Evolutionary conservation across 2,888 invertebrate species (phyloP).

Genomic region (Parthenolecanium corni): DNA sequence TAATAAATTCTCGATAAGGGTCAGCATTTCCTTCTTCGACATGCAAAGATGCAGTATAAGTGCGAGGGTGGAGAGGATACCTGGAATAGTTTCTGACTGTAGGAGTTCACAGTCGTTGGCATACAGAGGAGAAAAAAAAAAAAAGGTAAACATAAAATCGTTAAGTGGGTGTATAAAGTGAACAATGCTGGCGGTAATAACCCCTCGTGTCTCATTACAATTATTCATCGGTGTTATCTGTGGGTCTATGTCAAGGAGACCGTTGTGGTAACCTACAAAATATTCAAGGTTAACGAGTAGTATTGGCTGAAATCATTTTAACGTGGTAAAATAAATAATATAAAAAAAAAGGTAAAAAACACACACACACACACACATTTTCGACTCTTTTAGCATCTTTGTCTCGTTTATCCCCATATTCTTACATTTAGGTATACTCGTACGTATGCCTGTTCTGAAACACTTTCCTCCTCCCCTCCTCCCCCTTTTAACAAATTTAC

Average conservation of each 20-base stretch:
- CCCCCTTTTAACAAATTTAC: too few species aligned
- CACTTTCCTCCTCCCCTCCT: too few species aligned
- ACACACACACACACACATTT: too few species aligned
- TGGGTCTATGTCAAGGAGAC: slow-evolving; percentile 29
- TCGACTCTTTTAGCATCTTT: not conserved
- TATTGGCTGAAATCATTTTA: slow-evolving; percentile 21
- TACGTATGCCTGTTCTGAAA: too few species aligned
- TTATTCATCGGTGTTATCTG: slow-evolving; percentile 23
- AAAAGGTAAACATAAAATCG: slow-evolving; percentile 20
- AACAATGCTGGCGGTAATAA: slow-evolving; percentile 28
- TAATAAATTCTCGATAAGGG: too few species aligned
- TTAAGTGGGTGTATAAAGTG: slow-evolving; percentile 24
- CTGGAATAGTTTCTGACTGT: slow-evolving; percentile 6
- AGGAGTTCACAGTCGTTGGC: slow-evolving; percentile 1
- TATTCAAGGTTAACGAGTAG: slow-evolving; percentile 27
- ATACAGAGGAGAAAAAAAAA: not conserved
- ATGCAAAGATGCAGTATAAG: not conserved
- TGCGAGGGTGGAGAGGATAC: not conserved
- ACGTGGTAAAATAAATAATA: slow-evolving; percentile 22
- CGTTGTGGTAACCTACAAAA: slow-evolving; percentile 26
- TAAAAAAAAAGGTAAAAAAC: not conserved
- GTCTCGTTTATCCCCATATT: not conserved
- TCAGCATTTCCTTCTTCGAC: slow-evolving; percentile 16
- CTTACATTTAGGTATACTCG: too few species aligned
- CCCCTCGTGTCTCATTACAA: slow-evolving; percentile 27